Conservation (phyloP, 2,797 vertebrate species). For the Rhinella marina region DNA sequence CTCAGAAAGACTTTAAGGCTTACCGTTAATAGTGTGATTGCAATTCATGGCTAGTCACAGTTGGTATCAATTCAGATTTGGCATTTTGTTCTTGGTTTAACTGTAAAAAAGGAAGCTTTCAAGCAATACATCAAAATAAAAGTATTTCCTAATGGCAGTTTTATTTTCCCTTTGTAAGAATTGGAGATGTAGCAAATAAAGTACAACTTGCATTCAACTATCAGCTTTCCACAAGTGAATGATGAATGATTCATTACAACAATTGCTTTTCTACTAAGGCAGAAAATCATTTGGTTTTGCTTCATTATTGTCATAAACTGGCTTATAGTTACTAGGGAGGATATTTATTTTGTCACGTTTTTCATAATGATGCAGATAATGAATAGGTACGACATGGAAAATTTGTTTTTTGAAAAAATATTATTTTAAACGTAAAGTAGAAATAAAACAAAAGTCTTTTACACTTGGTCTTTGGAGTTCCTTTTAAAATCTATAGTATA, state of each 20-base stretch:
- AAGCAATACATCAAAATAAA: constrained; percentile 58
- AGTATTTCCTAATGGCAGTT: constrained; percentile 48
- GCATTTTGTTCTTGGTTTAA: constrained; percentile 56
- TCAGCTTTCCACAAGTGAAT: constrained; percentile 8
- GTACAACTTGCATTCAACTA: constrained; percentile 31
- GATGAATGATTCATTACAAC: constrained; percentile 25
- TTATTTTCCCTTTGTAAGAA: constrained; percentile 40
- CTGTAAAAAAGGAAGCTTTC: constrained; percentile 47
- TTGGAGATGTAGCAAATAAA: constrained; percentile 53
- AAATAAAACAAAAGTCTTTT: neutral
- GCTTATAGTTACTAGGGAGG: constrained; percentile 1
- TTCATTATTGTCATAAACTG: constrained; percentile 8
- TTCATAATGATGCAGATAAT: neutral
- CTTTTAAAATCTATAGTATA: neutral
- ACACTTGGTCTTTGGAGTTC: neutral
- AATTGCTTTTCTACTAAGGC: neutral
- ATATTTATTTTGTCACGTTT: neutral
- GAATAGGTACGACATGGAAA: neutral
- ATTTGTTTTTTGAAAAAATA: neutral
- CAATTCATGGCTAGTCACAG: constrained; percentile 57
- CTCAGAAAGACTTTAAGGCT: constrained; percentile 55
- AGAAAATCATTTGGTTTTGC: constrained; percentile 17
- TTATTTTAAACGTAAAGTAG: neutral
- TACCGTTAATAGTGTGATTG: constrained; percentile 59
- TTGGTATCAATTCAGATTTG: constrained; percentile 53